Conservation (phyloP, 2,888 invertebrate genomes). For the Drymonia ruficornis region DNA sequence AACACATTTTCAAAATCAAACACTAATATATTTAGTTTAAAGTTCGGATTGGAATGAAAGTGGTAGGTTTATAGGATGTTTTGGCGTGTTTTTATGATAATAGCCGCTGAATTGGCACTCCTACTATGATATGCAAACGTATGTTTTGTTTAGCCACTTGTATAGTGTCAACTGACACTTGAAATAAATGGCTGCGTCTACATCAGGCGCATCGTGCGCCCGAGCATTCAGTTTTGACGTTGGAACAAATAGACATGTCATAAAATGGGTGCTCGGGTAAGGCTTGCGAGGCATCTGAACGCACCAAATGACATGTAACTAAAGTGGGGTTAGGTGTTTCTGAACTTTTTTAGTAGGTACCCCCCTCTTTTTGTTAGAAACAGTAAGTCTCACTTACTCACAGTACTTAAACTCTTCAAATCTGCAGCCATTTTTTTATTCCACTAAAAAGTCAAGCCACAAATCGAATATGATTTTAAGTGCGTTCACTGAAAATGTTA, state of each 20-base stretch:
- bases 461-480: neutral
- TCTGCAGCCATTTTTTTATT: too few species aligned
- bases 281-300: too few species aligned
- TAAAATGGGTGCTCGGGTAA: too few species aligned
- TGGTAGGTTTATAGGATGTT: slow-evolving; percentile 33
- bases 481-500: neutral
- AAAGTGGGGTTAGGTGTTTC: too few species aligned
- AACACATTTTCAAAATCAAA: slow-evolving; percentile 17
- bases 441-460: neutral
- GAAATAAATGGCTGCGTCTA: slow-evolving; percentile 12
- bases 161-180: slow-evolving; percentile 35
- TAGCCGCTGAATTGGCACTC: slow-evolving; percentile 78
- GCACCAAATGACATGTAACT: too few species aligned
- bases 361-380: too few species aligned
- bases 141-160: slow-evolving; percentile 59
- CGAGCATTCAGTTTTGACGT: too few species aligned
- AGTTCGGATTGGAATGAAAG: slow-evolving; percentile 26
- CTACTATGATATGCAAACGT: slow-evolving; percentile 65
- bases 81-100: slow-evolving; percentile 42
- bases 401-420: too few species aligned
- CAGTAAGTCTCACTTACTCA: too few species aligned
- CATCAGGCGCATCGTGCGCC: too few species aligned
- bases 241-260: too few species aligned
- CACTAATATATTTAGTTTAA: neutral
- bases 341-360: too few species aligned